phyloP scores from a whole-genome alignment of 2,113 vertebrate genomes.

The Podilymbus podiceps region DNA sequence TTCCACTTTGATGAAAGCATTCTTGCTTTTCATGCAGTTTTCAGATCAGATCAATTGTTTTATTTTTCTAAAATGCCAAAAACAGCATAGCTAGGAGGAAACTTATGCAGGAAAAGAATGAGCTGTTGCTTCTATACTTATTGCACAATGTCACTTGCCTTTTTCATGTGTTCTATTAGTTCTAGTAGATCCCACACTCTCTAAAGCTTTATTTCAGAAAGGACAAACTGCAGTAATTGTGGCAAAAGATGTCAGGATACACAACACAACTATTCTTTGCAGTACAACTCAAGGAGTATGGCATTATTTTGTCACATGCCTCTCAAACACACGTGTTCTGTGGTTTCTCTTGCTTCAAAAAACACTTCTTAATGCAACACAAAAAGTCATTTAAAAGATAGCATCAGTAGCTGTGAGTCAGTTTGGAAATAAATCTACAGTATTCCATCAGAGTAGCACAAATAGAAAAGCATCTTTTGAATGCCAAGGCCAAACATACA shows the following conservation, averaged over 20 bases:
- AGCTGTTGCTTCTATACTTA: not conserved
- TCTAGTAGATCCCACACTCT: not conserved
- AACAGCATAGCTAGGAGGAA: conserved; percentile 28
- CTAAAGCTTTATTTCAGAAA: conserved; percentile 11
- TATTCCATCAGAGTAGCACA: not conserved
- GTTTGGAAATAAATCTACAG: conserved; percentile 29
- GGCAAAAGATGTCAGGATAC: not conserved
- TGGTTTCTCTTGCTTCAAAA: not conserved
- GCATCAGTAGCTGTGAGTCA: not conserved
- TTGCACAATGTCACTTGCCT: not conserved
- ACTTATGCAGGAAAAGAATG: conserved; percentile 23
- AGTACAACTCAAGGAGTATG: not conserved
- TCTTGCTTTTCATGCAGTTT: conserved; percentile 57
- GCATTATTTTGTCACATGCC: not conserved
- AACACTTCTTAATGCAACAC: not conserved
- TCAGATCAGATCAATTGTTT: conserved; percentile 68
- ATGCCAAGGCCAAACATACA: conserved; percentile 51
- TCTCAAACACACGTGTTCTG: not conserved
- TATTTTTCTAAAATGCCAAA: conserved; percentile 61
- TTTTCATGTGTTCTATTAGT: not conserved
- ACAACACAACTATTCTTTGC: not conserved
- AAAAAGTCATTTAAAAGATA: conserved; percentile 8
- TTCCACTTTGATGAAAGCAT: conserved; percentile 63
- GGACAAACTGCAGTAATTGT: not conserved
- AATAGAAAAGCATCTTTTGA: conserved; percentile 46